These are phyloP conservation scores for Trachelus iudaicus DNA, from an alignment of 2,888 invertebrate species.

Conservation along the genomic window DNA sequence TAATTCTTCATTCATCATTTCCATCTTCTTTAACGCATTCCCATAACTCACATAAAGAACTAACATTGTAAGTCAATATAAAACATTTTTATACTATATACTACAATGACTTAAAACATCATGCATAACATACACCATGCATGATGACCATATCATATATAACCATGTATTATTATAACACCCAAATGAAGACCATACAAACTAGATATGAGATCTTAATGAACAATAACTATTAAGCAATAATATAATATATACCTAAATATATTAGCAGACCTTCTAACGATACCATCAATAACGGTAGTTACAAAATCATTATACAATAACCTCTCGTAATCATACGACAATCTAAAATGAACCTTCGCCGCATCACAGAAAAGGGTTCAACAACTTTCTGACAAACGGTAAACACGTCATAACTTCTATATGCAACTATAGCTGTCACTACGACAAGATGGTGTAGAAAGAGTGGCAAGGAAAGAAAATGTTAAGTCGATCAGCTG, in stretches of 20 bases:
- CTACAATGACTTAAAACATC: not conserved
- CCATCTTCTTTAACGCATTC: not conserved
- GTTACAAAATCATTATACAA: not conserved
- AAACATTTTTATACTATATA: not conserved
- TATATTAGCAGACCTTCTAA: not conserved
- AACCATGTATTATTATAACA: not conserved
- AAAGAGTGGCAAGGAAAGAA: not conserved
- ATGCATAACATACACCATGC: not conserved
- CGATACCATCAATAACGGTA: not conserved
- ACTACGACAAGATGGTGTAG: not conserved
- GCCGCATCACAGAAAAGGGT: not conserved
- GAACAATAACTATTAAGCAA: not conserved
- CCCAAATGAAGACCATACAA: not conserved
- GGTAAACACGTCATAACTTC: not conserved
- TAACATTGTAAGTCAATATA: not conserved
- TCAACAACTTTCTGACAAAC: not conserved
- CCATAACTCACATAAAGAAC: not conserved
- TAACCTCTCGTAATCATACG: not conserved
- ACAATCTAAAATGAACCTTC: not conserved
- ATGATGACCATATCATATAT: not conserved
- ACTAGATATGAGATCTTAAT: not conserved
- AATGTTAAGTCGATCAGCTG: slow-evolving; percentile 41
- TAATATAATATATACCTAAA: not conserved
- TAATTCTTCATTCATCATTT: not conserved
- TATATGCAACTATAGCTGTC: not conserved